These are phyloP conservation scores for Lasioglossum pauxillum DNA, from an alignment of 2,888 invertebrate genomes.

Conservation along the genomic window DNA sequence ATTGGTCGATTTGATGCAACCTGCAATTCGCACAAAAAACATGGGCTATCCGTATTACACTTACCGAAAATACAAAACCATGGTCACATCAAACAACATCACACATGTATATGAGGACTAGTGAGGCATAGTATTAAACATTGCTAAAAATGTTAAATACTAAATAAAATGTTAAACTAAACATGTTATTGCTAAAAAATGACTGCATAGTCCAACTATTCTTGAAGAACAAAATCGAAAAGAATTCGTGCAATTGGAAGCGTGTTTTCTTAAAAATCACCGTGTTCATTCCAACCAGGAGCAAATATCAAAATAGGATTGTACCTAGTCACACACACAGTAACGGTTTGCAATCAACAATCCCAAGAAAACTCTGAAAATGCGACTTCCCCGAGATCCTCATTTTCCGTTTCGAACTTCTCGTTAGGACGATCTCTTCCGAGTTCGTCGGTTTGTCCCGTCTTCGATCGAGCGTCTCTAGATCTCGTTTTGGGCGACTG, in stretches of 20 bases:
- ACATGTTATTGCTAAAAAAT: not conserved
- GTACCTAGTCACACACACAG: not conserved
- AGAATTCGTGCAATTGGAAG: not conserved
- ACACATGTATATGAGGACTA: too few species aligned
- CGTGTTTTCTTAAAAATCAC: not conserved
- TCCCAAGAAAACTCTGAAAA: not conserved
- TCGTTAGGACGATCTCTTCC: not conserved
- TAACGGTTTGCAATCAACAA: not conserved
- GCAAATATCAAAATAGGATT: not conserved
- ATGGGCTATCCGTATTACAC: not conserved
- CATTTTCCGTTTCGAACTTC: not conserved
- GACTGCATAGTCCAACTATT: not conserved
- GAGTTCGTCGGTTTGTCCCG: not conserved
- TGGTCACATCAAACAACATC: too few species aligned
- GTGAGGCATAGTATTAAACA: not conserved
- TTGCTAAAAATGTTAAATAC: too few species aligned
- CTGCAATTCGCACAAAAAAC: not conserved
- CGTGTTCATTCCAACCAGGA: not conserved
- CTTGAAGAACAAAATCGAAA: not conserved
- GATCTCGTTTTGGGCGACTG: conserved; percentile 32
- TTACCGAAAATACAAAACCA: too few species aligned
- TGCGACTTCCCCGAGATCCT: not conserved
- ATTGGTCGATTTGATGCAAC: not conserved
- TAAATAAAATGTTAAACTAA: too few species aligned
- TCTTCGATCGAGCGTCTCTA: not conserved